Base-by-base conservation (phyloP, 2,113 vertebrate species). In the Misgurnus mizolepis region DNA sequence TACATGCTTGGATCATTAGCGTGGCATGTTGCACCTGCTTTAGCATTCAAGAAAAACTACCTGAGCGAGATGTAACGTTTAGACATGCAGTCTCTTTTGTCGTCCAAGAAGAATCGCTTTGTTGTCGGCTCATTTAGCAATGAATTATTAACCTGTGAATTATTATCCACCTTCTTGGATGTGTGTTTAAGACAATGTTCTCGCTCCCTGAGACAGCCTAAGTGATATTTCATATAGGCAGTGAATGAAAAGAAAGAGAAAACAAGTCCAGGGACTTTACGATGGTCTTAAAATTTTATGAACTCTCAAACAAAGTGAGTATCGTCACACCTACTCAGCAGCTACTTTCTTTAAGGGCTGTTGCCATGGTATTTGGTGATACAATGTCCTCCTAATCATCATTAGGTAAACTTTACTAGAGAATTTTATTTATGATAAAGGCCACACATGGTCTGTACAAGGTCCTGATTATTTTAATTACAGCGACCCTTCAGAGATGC, bases 121-220 rank as follows among this genome's bases (percentile, higher is more conserved):
- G 89, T 87, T 84, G 86, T 76, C 39, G 86, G 85, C 86, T 89
- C 85, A 67, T 40, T 72, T 90, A 70, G 66, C 85, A 81, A 89
- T 92, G 78, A 86, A 92, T 91, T 90, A 93, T 92, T 91, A 50
- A 92, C 88, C 85, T 79, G 87, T 87, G 78, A 80, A 88, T 89
- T 83, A 89, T 87, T 90, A 90, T 86, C 84, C 80, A 82, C 83
- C 82, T 85, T 64, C 80, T 88, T 89, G 73, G 84, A 91, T 90
- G 87, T 85, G 88, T 88, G 67, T 92, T 86, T 89, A 85, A 89
- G 61, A 89, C 80, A 86, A 5, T 43, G 34, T 10, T 10, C 2
- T 2, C 7, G 10, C 17, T n/a, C 65, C 49, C 4, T 6, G 34
- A 55, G 78, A 76, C 61, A n/a, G 76, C 43, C 39, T 45, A n/a